Evolutionary conservation across 2,888 invertebrate species (phyloP), one percentile per base, ranked within the genome.

Genomic region (Amphipoea lucens): DNA sequence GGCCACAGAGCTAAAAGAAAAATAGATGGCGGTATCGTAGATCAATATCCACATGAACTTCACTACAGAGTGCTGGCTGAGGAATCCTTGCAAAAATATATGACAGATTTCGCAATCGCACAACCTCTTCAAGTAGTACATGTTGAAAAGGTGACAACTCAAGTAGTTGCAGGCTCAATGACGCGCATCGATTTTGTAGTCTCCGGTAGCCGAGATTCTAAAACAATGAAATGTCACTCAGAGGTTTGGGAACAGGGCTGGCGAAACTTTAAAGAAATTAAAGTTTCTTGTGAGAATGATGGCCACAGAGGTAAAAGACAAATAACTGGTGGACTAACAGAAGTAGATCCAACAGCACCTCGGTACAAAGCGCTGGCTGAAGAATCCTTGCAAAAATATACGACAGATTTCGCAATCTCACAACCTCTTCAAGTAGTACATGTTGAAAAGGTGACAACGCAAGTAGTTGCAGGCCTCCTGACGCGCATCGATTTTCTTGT

Each of bases 381-480:
- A 70, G 79, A 88, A 51, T 91, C 91, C 0, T 78, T 92, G 74
- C 57, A 51, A 29, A 86, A 89, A 72, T 90, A 88, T 69, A 70
- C 85, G 2, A 45, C 66, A 66, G 71, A 73, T 4, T 72, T 51
- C 20, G 86, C 80, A 1, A 82, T 48, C 1, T 63, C 77, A 0
- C 75, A 81, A 23, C 71, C 80, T 3, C 84, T 88, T 60, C 45
- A 70, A 76, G 73, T 91, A 17, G 9, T 78, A 0, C 17, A 20
- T 1, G 78, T 92, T 14, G 74, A 79, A 36, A 86, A 89, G 67
- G 92, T 90, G 4, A 79, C 81, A 0, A 90, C 85, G 0, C 93
- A 92, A 82, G 84, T 88, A 0, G 92, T 92, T 42, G n/a, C 90
- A 4, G 93, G 92, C 0, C 1, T n/a, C 0, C 1, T 82, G 7